Evolutionary conservation across 2,113 vertebrate genomes (phyloP), one percentile per base, ranked within the genome.

Genomic region (Delphinapterus leucas): DNA sequence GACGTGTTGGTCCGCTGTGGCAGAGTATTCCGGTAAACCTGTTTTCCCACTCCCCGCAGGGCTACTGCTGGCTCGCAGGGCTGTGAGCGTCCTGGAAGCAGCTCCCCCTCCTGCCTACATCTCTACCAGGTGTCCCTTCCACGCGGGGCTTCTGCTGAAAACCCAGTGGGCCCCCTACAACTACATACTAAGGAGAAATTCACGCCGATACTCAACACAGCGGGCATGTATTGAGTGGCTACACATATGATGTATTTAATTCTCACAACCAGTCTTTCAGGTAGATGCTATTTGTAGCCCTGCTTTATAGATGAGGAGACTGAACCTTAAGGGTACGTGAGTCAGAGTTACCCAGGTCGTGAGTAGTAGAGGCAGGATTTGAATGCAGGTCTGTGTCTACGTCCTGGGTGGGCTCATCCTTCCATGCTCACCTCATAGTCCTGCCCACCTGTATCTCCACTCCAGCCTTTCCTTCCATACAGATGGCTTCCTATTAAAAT

Each of bases 41-140:
- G 18, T 47, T 77, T 73, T 21, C 47, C 49, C 0, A 0, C 25
- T 70, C 26, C 41, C 83, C 0, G 14, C 6, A 47, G 74, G 74
- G 58, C 61, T 65, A 1, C 31, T 0, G 1, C 60, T 61, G 61
- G 53, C 67, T 71, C 28, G 14, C n/a, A 8, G 80, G 13, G 17
- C 89, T 49, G 18, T 21, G 77, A 21, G 28, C 18, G 14, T 47
- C 47, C 17, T 33, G 36, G 15, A 20, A 15, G 33, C 17, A 8
- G n/a, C 36, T 33, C n/a, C 36, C 86, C 12, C 1, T 7, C 20
- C 1, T 20, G 9, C 25, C 26, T 58, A 36, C 10, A 1, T 83
- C 53, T 81, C 60, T n/a, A 55, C 6, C 33, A 3, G 23, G 38
- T 6, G 14, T 21, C 44, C 8, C 31, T n/a, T 33, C 28, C 21